Evolutionary conservation across 2,797 vertebrate genomes (phyloP).

Genomic region (Vipera ursinii): DNA sequence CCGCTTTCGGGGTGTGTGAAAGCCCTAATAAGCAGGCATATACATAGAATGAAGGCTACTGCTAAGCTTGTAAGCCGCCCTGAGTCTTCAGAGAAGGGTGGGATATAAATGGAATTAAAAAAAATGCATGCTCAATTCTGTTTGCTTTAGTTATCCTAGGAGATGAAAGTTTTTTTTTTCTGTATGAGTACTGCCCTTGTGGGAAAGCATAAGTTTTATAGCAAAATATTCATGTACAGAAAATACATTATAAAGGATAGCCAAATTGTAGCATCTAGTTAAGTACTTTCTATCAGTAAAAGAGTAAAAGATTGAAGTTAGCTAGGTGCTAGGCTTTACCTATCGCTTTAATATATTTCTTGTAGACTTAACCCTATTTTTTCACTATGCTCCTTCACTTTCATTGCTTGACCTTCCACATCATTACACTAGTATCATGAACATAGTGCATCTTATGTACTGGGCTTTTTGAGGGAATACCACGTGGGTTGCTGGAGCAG

Average conservation of each 20-base stretch:
- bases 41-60: too few species aligned
- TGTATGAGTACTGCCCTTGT: not conserved
- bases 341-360: not conserved
- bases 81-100: too few species aligned
- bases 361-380: not conserved
- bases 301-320: not conserved
- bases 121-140: not conserved
- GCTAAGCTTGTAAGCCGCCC: too few species aligned
- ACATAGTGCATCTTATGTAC: not conserved
- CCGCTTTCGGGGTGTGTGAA: too few species aligned
- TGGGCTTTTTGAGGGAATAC: too few species aligned
- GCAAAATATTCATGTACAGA: not conserved
- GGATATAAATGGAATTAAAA: not conserved
- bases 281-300: not conserved
- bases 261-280: not conserved
- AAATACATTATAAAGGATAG: not conserved
- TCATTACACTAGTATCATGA: not conserved
- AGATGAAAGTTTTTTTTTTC: not conserved
- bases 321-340: not conserved
- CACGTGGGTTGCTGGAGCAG: too few species aligned
- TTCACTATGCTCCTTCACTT: not conserved
- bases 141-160: not conserved
- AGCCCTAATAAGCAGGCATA: too few species aligned
- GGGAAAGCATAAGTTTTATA: not conserved
- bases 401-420: not conserved